A percentile compares a stretch with the other conserved stretches of the same genome.
Evolutionary conservation across 2,113 vertebrate species (phyloP).

Genomic region (Heterotilapia buettikoferi): DNA sequence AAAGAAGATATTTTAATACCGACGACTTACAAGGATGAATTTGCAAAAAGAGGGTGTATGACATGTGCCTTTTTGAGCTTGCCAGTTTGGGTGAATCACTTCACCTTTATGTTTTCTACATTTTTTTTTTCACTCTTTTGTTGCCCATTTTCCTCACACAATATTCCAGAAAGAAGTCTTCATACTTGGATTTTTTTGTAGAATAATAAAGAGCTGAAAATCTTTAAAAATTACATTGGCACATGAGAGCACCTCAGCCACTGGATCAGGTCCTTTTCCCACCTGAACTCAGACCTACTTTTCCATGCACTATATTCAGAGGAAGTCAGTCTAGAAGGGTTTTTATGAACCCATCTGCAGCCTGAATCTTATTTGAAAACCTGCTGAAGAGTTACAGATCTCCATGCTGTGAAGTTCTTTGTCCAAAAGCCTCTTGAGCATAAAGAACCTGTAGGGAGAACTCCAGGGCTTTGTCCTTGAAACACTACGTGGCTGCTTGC

Average conservation of each 20-base stretch:
- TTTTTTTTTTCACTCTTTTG: background rate
- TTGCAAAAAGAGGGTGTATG: background rate
- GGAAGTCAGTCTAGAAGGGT: background rate
- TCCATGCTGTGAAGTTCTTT: background rate
- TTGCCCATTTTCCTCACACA: background rate
- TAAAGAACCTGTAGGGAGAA: conserved; percentile 31
- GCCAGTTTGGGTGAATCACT: background rate
- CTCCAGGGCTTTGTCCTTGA: conserved; percentile 8
- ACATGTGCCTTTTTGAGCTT: background rate
- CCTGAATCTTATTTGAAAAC: conserved; percentile 26
- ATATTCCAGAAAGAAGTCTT: background rate
- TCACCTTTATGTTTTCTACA: background rate
- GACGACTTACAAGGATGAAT: background rate
- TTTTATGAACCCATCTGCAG: conserved; percentile 31
- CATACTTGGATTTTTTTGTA: background rate
- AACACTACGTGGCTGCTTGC: background rate
- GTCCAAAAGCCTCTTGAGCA: conserved; percentile 14
- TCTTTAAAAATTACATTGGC: background rate
- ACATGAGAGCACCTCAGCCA: background rate
- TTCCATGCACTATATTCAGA: conserved; percentile 10
- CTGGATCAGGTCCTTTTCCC: background rate
- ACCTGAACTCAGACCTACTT: conserved; percentile 13
- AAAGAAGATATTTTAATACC: background rate
- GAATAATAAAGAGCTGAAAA: background rate
- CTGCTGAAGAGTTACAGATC: conserved; percentile 6